These are phyloP conservation scores for Mastomys natalensis DNA, from an alignment of 2,113 vertebrate genomes.

Conservation along the genomic window DNA sequence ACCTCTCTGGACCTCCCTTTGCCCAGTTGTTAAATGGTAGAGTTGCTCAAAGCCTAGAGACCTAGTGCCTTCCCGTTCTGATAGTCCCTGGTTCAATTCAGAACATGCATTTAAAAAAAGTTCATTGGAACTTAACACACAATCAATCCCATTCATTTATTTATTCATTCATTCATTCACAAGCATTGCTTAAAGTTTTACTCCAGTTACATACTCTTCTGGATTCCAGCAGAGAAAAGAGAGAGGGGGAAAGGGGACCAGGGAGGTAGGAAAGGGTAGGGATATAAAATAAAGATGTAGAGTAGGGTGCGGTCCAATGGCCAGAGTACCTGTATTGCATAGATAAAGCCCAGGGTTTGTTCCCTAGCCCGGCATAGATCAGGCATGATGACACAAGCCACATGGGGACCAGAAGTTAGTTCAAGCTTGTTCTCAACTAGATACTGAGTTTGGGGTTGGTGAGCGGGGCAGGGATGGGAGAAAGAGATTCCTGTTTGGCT, in stretches of 20 bases:
- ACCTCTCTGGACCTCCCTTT: not conserved
- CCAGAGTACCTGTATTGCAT: not conserved
- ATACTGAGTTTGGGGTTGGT: not conserved
- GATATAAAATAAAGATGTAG: not conserved
- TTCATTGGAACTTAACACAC: not conserved
- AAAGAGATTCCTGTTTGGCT: not conserved
- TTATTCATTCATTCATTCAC: not conserved
- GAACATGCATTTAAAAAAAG: not conserved
- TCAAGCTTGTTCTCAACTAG: not conserved
- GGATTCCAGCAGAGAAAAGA: not conserved
- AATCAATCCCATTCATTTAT: not conserved
- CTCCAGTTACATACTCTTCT: not conserved
- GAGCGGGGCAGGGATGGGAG: not conserved
- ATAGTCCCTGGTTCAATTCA: not conserved
- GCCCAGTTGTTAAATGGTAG: not conserved
- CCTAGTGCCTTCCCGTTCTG: conserved; percentile 19
- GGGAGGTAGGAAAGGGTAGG: not conserved
- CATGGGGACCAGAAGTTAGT: not conserved
- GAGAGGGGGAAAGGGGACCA: not conserved
- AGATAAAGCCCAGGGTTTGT: not conserved
- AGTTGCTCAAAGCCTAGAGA: conserved; percentile 6
- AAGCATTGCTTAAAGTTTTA: not conserved
- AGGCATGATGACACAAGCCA: not conserved
- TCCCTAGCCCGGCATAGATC: not conserved
- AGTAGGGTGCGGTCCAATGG: not conserved